A percentile compares a stretch with the other conserved stretches of the same genome.
phyloP scores from a whole-genome alignment of 1,140 invertebrate genomes.

The Drosophila simulans region DNA sequence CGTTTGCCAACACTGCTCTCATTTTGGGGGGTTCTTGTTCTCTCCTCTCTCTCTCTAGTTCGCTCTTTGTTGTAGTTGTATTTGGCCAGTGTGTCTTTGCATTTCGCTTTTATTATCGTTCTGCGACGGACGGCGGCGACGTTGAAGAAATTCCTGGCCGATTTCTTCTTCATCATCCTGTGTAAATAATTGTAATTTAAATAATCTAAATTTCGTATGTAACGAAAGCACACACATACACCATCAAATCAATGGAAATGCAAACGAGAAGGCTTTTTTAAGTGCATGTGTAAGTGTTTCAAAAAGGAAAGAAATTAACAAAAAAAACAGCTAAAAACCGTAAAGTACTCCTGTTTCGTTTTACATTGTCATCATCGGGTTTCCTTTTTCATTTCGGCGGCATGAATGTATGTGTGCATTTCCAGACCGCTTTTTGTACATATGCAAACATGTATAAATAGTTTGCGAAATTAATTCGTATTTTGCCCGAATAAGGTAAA shows the following conservation, averaged over 20 bases:
- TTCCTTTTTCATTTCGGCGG: conserved; percentile 62
- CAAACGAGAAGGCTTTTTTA: conserved; percentile 64
- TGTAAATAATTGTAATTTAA: conserved; percentile 83
- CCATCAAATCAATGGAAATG: conserved; percentile 53
- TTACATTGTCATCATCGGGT: conserved; percentile 72
- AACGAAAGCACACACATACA: conserved; percentile 70
- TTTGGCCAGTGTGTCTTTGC: conserved; percentile 60
- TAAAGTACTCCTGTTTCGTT: conserved; percentile 49
- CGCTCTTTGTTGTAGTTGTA: conserved; percentile 33
- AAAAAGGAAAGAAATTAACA: neutral
- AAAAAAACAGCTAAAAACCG: conserved; percentile 25
- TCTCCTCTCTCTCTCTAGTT: conserved; percentile 23
- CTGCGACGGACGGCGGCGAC: conserved; percentile 71
- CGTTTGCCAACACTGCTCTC: conserved; percentile 38
- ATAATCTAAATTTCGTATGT: conserved; percentile 71
- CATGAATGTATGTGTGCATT: conserved; percentile 37
- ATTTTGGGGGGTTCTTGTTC: conserved; percentile 26
- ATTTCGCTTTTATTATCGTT: conserved; percentile 83
- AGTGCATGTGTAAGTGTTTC: conserved; percentile 73
- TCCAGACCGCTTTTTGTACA: conserved; percentile 56
- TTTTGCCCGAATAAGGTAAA: conserved; percentile 46
- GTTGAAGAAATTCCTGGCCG: conserved; percentile 73
- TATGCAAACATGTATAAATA: conserved; percentile 66
- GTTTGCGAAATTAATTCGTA: conserved; percentile 45
- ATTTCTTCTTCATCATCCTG: conserved; percentile 79